These are phyloP conservation scores for Trematomus bernacchii DNA, from an alignment of 2,797 vertebrate species.

Conservation along the genomic window DNA sequence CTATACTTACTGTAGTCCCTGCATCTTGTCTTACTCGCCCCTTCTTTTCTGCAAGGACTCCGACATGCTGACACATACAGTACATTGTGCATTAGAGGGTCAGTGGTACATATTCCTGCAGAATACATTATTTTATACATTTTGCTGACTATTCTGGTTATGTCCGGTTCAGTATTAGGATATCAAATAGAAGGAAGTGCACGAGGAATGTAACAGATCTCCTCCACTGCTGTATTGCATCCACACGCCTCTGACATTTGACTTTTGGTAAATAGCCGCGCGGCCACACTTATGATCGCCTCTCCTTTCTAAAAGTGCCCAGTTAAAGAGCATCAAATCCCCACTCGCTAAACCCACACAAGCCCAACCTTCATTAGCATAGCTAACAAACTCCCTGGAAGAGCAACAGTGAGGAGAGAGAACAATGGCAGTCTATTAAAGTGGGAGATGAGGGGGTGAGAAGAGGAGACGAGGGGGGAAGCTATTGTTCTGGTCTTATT, in stretches of 20 bases:
- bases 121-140: conserved; percentile 27
- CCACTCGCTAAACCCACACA: conserved; percentile 76
- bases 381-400: conserved; percentile 80
- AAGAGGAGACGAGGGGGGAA: conserved; percentile 29
- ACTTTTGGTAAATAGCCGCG: conserved; percentile 68
- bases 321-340: conserved; percentile 84
- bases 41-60: conserved; percentile 64
- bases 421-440: conserved; percentile 85
- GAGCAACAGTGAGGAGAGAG: conserved; percentile 74
- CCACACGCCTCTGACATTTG: conserved; percentile 74
- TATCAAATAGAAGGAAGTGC: conserved; percentile 49
- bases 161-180: conserved; percentile 20
- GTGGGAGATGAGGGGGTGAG: conserved; percentile 61
- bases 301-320: conserved; percentile 76
- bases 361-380: conserved; percentile 81
- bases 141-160: conserved; percentile 27
- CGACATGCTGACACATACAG: conserved; percentile 55
- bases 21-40: conserved; percentile 77
- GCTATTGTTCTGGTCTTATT: conserved; percentile 84
- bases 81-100: conserved; percentile 36
- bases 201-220: conserved; percentile 56
- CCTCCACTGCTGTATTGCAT: conserved; percentile 49
- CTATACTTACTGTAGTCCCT: conserved; percentile 68
- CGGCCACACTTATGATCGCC: conserved; percentile 68
- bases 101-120: conserved; percentile 31